Evolutionary conservation across 30 jellyfish, hydroid and myxozoan species (phyloP), one percentile per base, ranked within the genome.

Genomic region (Hydractinia symbiolongicarpus): DNA sequence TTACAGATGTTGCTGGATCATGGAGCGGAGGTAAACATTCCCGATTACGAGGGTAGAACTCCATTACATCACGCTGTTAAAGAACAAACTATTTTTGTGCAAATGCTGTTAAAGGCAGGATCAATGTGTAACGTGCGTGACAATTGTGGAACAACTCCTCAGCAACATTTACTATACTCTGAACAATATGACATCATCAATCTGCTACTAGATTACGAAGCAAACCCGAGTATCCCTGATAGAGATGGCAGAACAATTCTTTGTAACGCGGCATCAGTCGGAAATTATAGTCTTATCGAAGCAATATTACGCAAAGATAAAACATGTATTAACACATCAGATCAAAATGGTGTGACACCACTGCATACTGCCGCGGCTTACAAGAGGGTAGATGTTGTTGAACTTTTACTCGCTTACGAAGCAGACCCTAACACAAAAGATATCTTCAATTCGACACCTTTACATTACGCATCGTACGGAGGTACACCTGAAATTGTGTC

Each of bases 121-220:
- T 13, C 69, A 16, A 58, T 16, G 19, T 58, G 69, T 58, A 58
- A 58, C 3, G 19, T 13, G 17, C 69, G 19, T 13, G 69, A 58
- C 3, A 58, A 58, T 0, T 11, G 15, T 58, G 69, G 69, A 58
- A 58, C 19, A 16, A 58, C 69, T 2, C 69, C 69, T 58, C 19
- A 0, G 3, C 19, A 13, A 3, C 69, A 58, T 3, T 16, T 58
- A 16, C 19, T 11, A 13, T 11, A 58, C 69, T 58, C 69, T 11
- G 69, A 11, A 11, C 69, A 58, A 13, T 11, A 2, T 8, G 89
- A 88, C 9, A 61, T 82, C 51, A 83, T 88, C 50, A 61, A 79
- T 58, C 53, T 81, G 84, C 82, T 88, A 53, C 77, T 88, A 58
- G 85, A 88, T 72, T 73, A 88, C 64, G 96, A 90, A 4, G 96